phyloP scores from a whole-genome alignment of 1,140 invertebrate species.

The Drosophila grimshawi region DNA sequence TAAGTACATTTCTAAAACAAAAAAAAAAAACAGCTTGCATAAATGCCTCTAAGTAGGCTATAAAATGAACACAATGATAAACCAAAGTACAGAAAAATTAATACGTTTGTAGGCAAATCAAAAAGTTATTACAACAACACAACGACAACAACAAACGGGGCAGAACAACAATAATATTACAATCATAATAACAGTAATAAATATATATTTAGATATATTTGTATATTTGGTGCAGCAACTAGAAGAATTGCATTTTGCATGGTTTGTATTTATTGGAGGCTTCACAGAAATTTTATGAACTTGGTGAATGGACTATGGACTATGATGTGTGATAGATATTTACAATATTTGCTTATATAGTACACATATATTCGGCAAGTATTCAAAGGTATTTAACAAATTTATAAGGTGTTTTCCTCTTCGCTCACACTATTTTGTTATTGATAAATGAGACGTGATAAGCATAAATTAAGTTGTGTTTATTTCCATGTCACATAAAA shows the following conservation, averaged over 20 bases:
- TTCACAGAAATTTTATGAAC: slow-evolving; percentile 11
- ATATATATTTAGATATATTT: slow-evolving; percentile 49
- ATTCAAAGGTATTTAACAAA: too few species aligned
- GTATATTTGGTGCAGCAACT: slow-evolving; percentile 61
- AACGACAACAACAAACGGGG: slow-evolving; percentile 61
- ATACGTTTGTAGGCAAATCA: slow-evolving; percentile 41
- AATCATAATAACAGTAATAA: slow-evolving; percentile 62
- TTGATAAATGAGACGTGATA: too few species aligned
- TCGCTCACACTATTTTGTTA: too few species aligned
- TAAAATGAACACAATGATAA: slow-evolving; percentile 59
- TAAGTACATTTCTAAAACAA: slow-evolving; percentile 52
- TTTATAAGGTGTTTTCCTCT: too few species aligned
- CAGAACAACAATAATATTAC: slow-evolving; percentile 63
- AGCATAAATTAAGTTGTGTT: too few species aligned
- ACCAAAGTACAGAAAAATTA: slow-evolving; percentile 26
- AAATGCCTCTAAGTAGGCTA: slow-evolving; percentile 75
- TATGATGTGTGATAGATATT: slow-evolving; percentile 1
- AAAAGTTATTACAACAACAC: slow-evolving; percentile 48
- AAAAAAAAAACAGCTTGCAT: slow-evolving; percentile 65
- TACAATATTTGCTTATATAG: not conserved
- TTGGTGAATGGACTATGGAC: slow-evolving; percentile 15
- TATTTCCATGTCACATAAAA: too few species aligned
- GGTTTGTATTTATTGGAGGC: slow-evolving; percentile 32
- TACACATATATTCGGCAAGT: too few species aligned
- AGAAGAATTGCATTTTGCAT: slow-evolving; percentile 60